A percentile compares a stretch with the other conserved stretches of the same genome.
Evolutionary conservation across 2,888 invertebrate species (phyloP).

Genomic region (Luffia ferchaultella): DNA sequence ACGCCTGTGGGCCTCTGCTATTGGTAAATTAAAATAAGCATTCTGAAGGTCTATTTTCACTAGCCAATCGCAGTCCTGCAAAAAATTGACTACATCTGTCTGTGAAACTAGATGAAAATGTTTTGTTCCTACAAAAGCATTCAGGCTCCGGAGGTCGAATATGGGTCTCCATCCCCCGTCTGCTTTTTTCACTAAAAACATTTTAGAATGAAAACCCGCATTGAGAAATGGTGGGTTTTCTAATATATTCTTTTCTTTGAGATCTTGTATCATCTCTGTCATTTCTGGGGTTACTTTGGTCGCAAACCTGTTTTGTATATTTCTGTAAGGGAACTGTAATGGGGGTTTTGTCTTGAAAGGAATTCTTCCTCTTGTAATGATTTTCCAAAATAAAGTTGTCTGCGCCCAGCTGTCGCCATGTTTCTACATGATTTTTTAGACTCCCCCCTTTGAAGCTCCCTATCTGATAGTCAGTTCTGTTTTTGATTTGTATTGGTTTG

Average conservation of each 20-base stretch:
- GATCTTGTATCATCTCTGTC: not conserved
- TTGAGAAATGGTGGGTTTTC: no score
- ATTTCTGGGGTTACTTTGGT: not conserved
- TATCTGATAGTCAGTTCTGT: no score
- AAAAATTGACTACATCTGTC: not conserved
- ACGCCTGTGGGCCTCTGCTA: not conserved
- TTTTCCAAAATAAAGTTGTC: no score
- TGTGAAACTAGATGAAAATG: not conserved
- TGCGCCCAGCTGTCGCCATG: no score
- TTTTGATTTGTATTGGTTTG: no score
- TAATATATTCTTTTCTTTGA: no score
- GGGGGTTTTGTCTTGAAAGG: not conserved
- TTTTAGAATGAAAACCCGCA: not conserved
- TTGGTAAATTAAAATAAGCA: conserved; percentile 10
- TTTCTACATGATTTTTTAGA: no score
- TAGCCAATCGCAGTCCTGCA: not conserved
- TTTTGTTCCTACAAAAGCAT: not conserved
- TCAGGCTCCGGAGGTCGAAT: conserved; percentile 17
- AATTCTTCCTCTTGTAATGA: no score
- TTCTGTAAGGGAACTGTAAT: not conserved
- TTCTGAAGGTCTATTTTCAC: conserved; percentile 3
- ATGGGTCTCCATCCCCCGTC: conserved; percentile 11
- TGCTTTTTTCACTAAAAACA: not conserved
- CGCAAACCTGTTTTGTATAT: not conserved
- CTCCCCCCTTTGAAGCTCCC: no score